Percentiles rank a stretch among this genome's conserved stretches.
Conservation (phyloP, 2,797 vertebrate species). For the Decapterus maruadsi region DNA sequence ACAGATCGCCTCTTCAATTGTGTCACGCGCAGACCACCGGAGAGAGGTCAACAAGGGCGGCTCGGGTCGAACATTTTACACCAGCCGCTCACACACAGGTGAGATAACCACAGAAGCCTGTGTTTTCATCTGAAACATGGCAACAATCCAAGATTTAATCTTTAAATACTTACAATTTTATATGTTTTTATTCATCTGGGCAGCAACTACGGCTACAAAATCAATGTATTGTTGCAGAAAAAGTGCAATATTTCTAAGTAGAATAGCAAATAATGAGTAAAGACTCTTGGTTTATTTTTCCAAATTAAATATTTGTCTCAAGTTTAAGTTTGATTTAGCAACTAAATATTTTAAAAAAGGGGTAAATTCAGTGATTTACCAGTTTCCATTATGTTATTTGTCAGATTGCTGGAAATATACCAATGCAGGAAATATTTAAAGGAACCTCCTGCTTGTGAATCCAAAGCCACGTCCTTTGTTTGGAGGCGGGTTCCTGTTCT, state of each 20-base stretch:
- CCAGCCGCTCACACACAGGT: constrained; percentile 19
- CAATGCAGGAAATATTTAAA: background rate
- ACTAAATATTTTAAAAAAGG: too few relatives aligned
- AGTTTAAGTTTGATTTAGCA: too few relatives aligned
- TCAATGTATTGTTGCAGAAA: too few relatives aligned
- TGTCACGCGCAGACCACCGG: constrained; percentile 27
- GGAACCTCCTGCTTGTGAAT: background rate
- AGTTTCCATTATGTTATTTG: background rate
- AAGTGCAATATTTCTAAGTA: too few relatives aligned
- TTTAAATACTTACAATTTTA: too few relatives aligned
- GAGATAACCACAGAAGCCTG: constrained; percentile 13
- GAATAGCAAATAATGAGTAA: too few relatives aligned
- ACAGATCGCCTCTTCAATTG: constrained; percentile 80
- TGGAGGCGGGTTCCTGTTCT: constrained; percentile 13
- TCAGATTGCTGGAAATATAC: background rate
- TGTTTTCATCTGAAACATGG: background rate
- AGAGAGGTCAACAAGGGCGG: constrained; percentile 25
- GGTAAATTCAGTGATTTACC: background rate
- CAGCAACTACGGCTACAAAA: too few relatives aligned
- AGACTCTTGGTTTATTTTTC: too few relatives aligned
- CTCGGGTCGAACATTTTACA: constrained; percentile 11
- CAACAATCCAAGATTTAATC: too few relatives aligned
- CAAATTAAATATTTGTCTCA: too few relatives aligned
- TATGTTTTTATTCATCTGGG: too few relatives aligned
- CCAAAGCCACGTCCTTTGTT: background rate